Conservation (phyloP, 2,113 vertebrate genomes). For the Antechinus flavipes region DNA sequence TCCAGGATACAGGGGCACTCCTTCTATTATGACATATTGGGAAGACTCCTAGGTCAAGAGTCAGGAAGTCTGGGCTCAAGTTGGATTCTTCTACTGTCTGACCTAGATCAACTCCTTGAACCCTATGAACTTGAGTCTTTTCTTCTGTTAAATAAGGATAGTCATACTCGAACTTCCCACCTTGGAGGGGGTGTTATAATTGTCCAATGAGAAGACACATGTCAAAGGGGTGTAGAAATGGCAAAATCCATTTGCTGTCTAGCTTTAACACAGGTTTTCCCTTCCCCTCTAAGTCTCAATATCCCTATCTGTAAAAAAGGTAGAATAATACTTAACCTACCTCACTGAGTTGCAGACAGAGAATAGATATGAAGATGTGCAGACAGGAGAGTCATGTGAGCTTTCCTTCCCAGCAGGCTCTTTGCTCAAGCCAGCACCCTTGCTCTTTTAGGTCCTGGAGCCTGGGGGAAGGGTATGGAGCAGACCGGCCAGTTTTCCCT, state of each 20-base stretch:
- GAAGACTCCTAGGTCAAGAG: neutral
- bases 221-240: neutral
- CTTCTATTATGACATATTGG: neutral
- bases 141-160: slow-evolving; percentile 21
- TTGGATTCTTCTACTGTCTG: slow-evolving; percentile 8
- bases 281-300: neutral
- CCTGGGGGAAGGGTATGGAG: neutral
- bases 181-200: neutral
- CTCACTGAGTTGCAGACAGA: neutral
- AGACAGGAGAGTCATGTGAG: neutral
- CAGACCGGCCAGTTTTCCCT: neutral
- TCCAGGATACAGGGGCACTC: neutral
- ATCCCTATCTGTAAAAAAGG: neutral
- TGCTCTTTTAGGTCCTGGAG: neutral
- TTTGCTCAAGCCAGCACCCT: neutral
- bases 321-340: neutral
- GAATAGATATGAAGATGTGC: neutral
- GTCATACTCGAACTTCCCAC: neutral
- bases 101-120: slow-evolving; percentile 22
- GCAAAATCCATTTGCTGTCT: neutral
- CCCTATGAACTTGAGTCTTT: slow-evolving; percentile 39
- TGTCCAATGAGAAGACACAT: neutral
- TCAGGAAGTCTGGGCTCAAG: neutral
- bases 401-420: neutral
- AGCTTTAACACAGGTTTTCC: neutral